These are phyloP conservation scores for Rhinichthys klamathensis DNA, from an alignment of 2,113 vertebrate species.

Conservation along the genomic window DNA sequence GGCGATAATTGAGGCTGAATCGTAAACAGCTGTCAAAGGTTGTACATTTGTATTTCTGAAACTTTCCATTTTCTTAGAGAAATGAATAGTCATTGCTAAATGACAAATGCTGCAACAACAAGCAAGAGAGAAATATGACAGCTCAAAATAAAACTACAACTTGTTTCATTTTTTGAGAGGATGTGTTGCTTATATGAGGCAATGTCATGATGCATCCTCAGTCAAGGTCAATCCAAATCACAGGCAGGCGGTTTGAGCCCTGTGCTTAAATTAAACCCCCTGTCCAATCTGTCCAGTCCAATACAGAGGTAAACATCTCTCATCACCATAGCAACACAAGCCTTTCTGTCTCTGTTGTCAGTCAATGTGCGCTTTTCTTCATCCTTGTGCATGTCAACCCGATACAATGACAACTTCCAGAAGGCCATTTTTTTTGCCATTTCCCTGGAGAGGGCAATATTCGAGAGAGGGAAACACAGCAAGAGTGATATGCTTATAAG, in stretches of 20 bases:
- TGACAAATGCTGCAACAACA: neutral
- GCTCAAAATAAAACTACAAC: neutral
- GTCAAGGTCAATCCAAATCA: neutral
- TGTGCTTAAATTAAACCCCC: neutral
- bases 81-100: too few species aligned
- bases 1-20: too few species aligned
- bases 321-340: constrained; percentile 24
- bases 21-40: too few species aligned
- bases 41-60: too few species aligned
- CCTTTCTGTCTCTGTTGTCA: constrained; percentile 17
- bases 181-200: neutral
- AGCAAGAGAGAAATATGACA: neutral
- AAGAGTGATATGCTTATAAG: neutral
- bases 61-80: too few species aligned
- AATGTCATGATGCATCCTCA: neutral
- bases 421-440: constrained; percentile 3
- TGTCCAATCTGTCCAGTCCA: neutral
- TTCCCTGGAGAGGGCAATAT: neutral
- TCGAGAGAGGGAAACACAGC: neutral
- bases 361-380: neutral
- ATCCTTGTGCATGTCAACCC: neutral
- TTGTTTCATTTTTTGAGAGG: neutral
- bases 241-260: neutral
- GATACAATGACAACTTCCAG: neutral
- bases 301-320: constrained; percentile 26